A percentile compares a stretch with the other conserved stretches of the same genome.
Evolutionary conservation across 2,888 invertebrate genomes (phyloP).

Genomic region (Hydriomena furcata): DNA sequence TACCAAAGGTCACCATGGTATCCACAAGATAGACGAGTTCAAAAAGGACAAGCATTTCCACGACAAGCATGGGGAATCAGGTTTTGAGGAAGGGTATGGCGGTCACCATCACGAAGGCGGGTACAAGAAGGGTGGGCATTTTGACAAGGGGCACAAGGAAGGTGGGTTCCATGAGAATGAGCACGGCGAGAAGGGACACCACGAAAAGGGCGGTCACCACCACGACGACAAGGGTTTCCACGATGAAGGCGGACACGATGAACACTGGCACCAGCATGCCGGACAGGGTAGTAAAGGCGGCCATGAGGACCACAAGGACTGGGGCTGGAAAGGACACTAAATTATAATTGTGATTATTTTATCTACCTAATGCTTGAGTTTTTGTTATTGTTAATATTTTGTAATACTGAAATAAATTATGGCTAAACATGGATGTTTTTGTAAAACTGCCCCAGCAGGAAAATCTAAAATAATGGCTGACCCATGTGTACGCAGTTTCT

Average conservation of each 20-base stretch:
- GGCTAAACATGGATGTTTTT: not conserved
- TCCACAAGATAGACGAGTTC: conserved; percentile 93
- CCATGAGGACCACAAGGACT: conserved; percentile 90
- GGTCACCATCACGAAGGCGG: conserved; percentile 90
- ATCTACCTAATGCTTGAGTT: conserved; percentile 30
- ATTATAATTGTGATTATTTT: conserved; percentile 32
- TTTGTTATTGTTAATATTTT: conserved; percentile 69
- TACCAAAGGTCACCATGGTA: conserved; percentile 92
- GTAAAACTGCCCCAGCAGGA: too few relatives aligned
- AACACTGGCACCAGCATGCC: conserved; percentile 88
- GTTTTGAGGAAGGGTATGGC: conserved; percentile 91
- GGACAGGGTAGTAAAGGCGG: conserved; percentile 90
- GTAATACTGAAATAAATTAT: conserved; percentile 47
- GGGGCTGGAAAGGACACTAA: conserved; percentile 85
- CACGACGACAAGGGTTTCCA: conserved; percentile 91
- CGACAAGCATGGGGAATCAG: conserved; percentile 92
- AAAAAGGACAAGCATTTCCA: conserved; percentile 94
- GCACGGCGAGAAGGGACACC: conserved; percentile 90
- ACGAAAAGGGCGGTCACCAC: conserved; percentile 90
- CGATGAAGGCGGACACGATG: conserved; percentile 88
- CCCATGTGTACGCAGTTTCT: too few relatives aligned
- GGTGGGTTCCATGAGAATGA: conserved; percentile 90
- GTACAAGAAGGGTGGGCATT: conserved; percentile 90
- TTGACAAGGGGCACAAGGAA: conserved; percentile 91
- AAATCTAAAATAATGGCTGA: too few relatives aligned